These are phyloP conservation scores for Coelinius sp. DNA, from an alignment of 2,888 invertebrate genomes.

Conservation along the genomic window DNA sequence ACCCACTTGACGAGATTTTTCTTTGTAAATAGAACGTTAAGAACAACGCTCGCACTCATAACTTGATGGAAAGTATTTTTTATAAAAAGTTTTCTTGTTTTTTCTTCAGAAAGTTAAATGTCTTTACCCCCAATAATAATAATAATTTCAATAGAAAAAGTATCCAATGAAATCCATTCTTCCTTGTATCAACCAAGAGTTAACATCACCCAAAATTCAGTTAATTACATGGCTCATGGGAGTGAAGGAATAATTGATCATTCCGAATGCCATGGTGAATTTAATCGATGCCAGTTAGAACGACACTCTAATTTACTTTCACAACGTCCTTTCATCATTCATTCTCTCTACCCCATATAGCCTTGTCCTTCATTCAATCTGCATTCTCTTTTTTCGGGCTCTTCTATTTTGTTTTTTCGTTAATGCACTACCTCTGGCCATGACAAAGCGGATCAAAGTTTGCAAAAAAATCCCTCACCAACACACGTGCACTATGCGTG, in stretches of 20 bases:
- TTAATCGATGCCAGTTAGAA: constrained; percentile 7
- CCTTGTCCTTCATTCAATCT: neutral
- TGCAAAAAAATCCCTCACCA: constrained; percentile 6
- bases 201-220: neutral
- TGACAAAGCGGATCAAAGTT: constrained; percentile 1
- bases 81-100: too few species aligned
- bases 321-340: constrained; percentile 19
- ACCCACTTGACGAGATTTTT: too few species aligned
- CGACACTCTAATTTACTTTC: constrained; percentile 25
- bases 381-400: neutral
- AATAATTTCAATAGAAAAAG: neutral
- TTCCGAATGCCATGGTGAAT: neutral
- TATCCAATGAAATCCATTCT: neutral
- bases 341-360: neutral
- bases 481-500: neutral
- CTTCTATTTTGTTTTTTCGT: neutral
- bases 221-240: constrained; percentile 6
- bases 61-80: too few species aligned
- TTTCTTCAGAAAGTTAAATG: too few species aligned
- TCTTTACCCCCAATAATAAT: too few species aligned
- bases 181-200: neutral
- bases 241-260: constrained; percentile 8
- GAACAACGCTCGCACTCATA: too few species aligned
- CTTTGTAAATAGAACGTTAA: too few species aligned
- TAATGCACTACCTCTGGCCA: constrained; percentile 16